A percentile compares a stretch with the other conserved stretches of the same genome.
Evolutionary conservation across 2,113 vertebrate species (phyloP).

Genomic region (Macroglossus sobrinus): DNA sequence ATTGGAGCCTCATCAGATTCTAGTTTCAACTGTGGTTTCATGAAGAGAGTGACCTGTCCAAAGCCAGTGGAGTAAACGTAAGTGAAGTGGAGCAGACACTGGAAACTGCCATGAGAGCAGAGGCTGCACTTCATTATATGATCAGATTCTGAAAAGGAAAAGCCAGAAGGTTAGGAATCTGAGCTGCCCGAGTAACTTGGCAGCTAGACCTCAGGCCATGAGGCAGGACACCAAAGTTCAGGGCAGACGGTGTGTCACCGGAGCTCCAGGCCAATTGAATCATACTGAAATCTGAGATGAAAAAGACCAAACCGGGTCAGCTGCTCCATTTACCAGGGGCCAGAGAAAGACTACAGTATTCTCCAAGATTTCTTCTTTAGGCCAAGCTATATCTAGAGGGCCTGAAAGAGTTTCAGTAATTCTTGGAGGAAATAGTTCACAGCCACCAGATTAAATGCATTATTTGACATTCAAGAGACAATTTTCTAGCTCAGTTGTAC

Average conservation of each 20-base stretch:
- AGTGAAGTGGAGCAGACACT: slow-evolving; percentile 54
- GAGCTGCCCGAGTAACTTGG: slow-evolving; percentile 49
- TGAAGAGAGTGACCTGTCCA: slow-evolving; percentile 56
- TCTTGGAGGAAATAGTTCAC: background rate
- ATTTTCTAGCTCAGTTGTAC: background rate
- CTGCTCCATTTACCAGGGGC: background rate
- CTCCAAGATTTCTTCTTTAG: background rate
- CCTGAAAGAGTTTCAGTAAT: background rate
- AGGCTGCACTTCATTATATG: slow-evolving; percentile 59
- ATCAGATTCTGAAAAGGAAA: slow-evolving; percentile 57
- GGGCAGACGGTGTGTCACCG: background rate
- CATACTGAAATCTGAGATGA: background rate
- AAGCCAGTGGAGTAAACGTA: slow-evolving; percentile 48
- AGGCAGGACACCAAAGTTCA: slow-evolving; percentile 22
- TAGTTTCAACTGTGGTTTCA: slow-evolving; percentile 56
- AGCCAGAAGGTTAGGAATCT: slow-evolving; percentile 50
- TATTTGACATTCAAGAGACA: background rate
- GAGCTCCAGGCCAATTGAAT: slow-evolving; percentile 14
- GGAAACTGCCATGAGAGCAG: slow-evolving; percentile 23
- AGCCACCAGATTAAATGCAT: background rate
- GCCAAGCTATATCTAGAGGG: background rate
- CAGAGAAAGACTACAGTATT: background rate
- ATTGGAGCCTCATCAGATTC: background rate
- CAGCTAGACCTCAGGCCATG: background rate
- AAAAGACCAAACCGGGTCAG: slow-evolving; percentile 50